These are phyloP conservation scores for Mystacides longicornis DNA, from an alignment of 2,888 invertebrate genomes.

Conservation along the genomic window DNA sequence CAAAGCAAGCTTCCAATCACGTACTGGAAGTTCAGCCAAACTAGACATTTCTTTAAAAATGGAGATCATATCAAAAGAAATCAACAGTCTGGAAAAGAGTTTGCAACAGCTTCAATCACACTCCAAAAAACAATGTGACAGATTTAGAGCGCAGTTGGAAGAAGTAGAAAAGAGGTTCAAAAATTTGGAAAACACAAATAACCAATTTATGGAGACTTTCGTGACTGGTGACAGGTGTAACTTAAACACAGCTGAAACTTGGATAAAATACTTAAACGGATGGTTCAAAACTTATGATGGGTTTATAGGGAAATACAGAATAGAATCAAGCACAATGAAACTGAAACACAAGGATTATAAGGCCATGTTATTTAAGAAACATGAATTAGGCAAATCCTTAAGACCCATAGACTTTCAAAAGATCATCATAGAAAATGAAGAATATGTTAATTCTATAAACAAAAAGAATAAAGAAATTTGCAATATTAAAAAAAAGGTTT, in stretches of 20 bases:
- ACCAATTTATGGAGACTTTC: constrained; percentile 10
- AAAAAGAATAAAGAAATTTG: constrained; percentile 45
- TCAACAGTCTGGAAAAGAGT: constrained; percentile 8
- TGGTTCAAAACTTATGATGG: constrained; percentile 50
- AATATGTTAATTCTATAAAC: constrained; percentile 46
- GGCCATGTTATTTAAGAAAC: constrained; percentile 46
- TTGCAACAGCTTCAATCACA: neutral
- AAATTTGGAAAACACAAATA: constrained; percentile 10
- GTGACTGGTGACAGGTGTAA: constrained; percentile 33
- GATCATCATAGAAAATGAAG: constrained; percentile 52
- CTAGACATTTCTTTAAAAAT: constrained; percentile 10
- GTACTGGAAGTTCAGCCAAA: constrained; percentile 10
- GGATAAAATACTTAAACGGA: constrained; percentile 52
- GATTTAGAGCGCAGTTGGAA: constrained; percentile 11
- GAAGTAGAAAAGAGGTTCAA: constrained; percentile 9
- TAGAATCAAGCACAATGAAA: constrained; percentile 50
- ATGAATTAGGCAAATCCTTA: constrained; percentile 51
- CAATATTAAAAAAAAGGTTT: constrained; percentile 51
- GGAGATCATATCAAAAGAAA: constrained; percentile 15
- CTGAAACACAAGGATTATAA: constrained; percentile 47
- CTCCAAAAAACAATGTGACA: constrained; percentile 3
- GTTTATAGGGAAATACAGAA: constrained; percentile 50
- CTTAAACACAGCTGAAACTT: constrained; percentile 55
- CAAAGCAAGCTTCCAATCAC: constrained; percentile 9
- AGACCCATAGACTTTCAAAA: constrained; percentile 58